Base-by-base conservation (phyloP, 2,113 vertebrate species). In the Anarhynchus alexandrinus region DNA sequence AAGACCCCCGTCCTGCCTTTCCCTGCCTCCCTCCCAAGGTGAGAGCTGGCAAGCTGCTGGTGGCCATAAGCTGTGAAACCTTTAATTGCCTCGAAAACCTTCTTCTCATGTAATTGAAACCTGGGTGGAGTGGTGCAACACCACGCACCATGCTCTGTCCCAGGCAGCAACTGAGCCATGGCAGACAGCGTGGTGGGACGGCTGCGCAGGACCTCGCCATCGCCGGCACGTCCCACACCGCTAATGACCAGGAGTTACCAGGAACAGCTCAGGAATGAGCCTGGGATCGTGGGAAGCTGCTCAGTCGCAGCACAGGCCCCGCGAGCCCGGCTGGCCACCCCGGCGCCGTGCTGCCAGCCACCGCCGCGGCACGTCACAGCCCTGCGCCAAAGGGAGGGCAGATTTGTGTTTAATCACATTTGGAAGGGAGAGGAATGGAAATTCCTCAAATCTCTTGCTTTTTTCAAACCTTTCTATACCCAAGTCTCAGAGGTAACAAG, bases 401-500 rank as follows among this genome's bases (percentile, higher is more conserved):
- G 45, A 27, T 42, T 52, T 17, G 62, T 21, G 62, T 55, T 95
- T 80, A 94, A 92, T 91, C 67, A 70, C 65, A 43, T 91, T 94
- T 77, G 91, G 77, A 92, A 30, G 3, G 2, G 30, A 80, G 67
- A 42, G n/a, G 42, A 66, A 91, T 43, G 67, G 90, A 80, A 97
- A 92, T 88, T 69, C 84, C 88, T 69, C 88, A 40, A 45, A 64
- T 27, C 64, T 67, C 64, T 77, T 27, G 52, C 23, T 74, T 73
- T 69, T 62, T 71, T 26, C 80, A 64, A 54, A 54, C 47, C 82
- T 93, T 90, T 84, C 83, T 80, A 25, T 82, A 51, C 8, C 29
- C 77, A 15, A 77, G 29, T 65, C 95, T 95, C 83, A 38, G 95
- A 94, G 88, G 94, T 72, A 91, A 83, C 1, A 0, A 82, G 91